Evolutionary conservation across 64 coral and sea anemone species (phyloP).

Genomic region (Dendrophyllia cribrosa): DNA sequence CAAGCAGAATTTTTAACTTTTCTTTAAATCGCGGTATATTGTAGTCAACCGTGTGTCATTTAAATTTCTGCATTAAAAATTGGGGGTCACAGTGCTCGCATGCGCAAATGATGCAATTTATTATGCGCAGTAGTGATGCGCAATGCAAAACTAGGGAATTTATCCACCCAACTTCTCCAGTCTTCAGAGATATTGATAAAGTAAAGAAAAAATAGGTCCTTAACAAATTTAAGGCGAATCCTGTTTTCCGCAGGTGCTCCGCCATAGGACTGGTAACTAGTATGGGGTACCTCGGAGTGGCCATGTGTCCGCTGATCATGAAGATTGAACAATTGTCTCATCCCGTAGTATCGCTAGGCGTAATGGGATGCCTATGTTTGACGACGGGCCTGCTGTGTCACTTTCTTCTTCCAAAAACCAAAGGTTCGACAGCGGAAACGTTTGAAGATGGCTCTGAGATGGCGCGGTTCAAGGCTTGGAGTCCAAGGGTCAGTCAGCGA

Average conservation of each 20-base stretch:
- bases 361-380: conserved; percentile 50
- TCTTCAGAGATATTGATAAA: too few relatives aligned
- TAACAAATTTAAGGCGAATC: too few relatives aligned
- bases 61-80: too few relatives aligned
- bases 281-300: conserved; percentile 35
- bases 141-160: too few relatives aligned
- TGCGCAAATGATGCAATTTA: too few relatives aligned
- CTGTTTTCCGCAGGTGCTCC: conserved; percentile 9
- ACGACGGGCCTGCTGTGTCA: conserved; percentile 17
- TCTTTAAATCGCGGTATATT: too few relatives aligned
- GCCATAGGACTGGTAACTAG: conserved; percentile 38
- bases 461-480: background rate
- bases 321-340: conserved; percentile 4
- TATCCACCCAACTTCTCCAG: too few relatives aligned
- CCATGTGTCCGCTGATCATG: conserved; percentile 57
- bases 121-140: too few relatives aligned
- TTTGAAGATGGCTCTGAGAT: conserved; percentile 12
- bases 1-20: too few relatives aligned
- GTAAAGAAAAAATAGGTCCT: too few relatives aligned
- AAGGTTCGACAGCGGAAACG: background rate
- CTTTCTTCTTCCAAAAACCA: conserved; percentile 53
- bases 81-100: too few relatives aligned
- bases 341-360: conserved; percentile 47
- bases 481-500: background rate
- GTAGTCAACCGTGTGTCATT: too few relatives aligned